Conservation (phyloP, 1,140 invertebrate species). For the Cydia splendana region DNA sequence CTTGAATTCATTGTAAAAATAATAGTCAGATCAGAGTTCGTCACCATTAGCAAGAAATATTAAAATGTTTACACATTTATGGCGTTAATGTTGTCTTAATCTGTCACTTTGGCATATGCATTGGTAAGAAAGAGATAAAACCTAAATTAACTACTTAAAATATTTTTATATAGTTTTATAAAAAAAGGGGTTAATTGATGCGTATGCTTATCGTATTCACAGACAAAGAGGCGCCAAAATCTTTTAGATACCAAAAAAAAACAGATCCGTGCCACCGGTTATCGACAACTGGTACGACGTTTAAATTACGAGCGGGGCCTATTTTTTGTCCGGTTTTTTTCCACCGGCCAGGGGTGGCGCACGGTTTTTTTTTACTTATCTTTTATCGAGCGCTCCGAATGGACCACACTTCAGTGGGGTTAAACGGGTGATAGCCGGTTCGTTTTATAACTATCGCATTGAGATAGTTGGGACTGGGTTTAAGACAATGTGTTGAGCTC, state of each 20-base stretch:
- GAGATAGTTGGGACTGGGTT: not conserved
- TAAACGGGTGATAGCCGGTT: conserved; percentile 53
- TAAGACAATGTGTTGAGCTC: not conserved
- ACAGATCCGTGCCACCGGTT: conserved; percentile 50
- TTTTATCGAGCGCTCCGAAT: conserved; percentile 72
- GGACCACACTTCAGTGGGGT: conserved; percentile 65
- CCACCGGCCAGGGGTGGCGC: conserved; percentile 72
- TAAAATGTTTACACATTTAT: no score
- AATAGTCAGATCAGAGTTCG: no score
- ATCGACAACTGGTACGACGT: conserved; percentile 71
- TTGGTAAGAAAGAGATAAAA: no score
- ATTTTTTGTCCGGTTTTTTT: conserved; percentile 75
- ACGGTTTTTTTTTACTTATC: conserved; percentile 69
- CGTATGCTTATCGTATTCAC: not conserved
- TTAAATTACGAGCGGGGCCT: conserved; percentile 75
- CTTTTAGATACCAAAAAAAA: conserved; percentile 18
- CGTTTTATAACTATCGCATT: conserved; percentile 21
- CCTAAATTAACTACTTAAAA: no score
- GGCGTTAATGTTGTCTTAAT: no score
- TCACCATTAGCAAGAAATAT: no score
- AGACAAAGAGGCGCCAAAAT: conserved; percentile 15
- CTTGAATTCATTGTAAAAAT: no score
- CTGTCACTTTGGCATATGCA: no score
- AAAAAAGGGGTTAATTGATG: not conserved
- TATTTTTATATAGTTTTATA: no score